Conservation (phyloP, 2,888 invertebrate species). For the Lysandra bellargus region DNA sequence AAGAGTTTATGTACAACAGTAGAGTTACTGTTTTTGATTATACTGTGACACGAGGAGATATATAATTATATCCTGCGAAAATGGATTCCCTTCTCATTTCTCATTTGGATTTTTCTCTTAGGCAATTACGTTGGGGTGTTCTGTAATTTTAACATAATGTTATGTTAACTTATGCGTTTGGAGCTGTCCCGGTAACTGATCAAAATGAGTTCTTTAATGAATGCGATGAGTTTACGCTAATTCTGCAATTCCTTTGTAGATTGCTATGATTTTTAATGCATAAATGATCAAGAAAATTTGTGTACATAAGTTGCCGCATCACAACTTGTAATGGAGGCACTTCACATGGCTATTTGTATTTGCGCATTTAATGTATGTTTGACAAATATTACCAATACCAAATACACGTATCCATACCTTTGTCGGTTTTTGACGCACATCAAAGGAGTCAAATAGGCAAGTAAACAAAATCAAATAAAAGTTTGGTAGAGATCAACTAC, state of each 20-base stretch:
- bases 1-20: too few relatives aligned
- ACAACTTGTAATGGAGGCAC: background rate
- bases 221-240: background rate
- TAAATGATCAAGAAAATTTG: slow-evolving; percentile 1
- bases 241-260: background rate
- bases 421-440: too few relatives aligned
- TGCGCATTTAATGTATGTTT: too few relatives aligned
- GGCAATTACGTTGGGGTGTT: slow-evolving; percentile 75
- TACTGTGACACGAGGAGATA: slow-evolving; percentile 66
- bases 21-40: background rate
- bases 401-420: too few relatives aligned
- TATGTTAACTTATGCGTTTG: slow-evolving; percentile 72
- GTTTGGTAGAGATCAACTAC: too few relatives aligned
- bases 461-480: too few relatives aligned
- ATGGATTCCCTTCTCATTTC: slow-evolving; percentile 77
- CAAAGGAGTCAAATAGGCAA: too few relatives aligned
- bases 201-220: slow-evolving; percentile 4
- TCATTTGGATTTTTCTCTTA: slow-evolving; percentile 81
- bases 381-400: too few relatives aligned
- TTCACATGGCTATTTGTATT: too few relatives aligned
- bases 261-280: slow-evolving; percentile 5
- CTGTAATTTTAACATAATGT: slow-evolving; percentile 73
- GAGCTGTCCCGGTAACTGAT: slow-evolving; percentile 61
- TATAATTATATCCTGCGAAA: slow-evolving; percentile 79
- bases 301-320: background rate